Evolutionary conservation across 2,113 vertebrate species (phyloP), one percentile per base, ranked within the genome.

Genomic region (Nycticryphes semicollaris): DNA sequence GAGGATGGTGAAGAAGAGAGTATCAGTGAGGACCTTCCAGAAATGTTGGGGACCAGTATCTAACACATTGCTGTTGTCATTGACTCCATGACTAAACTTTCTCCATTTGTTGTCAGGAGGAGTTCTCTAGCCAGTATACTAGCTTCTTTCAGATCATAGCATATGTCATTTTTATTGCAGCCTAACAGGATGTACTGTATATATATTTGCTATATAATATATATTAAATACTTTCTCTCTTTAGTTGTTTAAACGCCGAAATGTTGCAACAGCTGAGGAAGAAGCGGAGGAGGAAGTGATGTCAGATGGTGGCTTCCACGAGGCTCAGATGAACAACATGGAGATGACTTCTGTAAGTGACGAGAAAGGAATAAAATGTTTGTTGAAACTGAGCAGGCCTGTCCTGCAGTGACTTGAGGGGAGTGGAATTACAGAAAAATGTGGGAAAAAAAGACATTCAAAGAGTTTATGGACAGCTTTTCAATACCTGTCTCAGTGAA

Each of bases 321-420:
- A 99, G 97, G 99, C 99, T 57, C 99, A 99, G 96, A 98, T 98
- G 77, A 99, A 99, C 98, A 99, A 99, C 93, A 98, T 99, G 99
- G 99, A 99, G 95, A 99, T 99, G 98, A 97, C 97, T 41, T 97
- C 98, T 77, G 99, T 99, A 92, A 98, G 98, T 98, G 75, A 57
- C 45, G 33, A 62, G 43, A 84, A 68, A 17, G 28, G 7, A 85
- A 12, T 51, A 48, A 31, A 25, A 14, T 47, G 9, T 45, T 79
- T 30, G 6, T 59, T 94, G 72, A 78, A 88, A 47, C n/a, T 43
- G 27, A 47, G 21, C 41, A 23, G 24, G 12, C 21, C 37, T 75
- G 20, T 64, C 19, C 5, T 59, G 23, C 43, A 43, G 25, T 64
- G 23, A 23, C 0, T 4, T 43, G 27, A 74, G 3, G 12, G 27